phyloP scores from a whole-genome alignment of 2,113 vertebrate species.

The Oenanthe melanoleuca region DNA sequence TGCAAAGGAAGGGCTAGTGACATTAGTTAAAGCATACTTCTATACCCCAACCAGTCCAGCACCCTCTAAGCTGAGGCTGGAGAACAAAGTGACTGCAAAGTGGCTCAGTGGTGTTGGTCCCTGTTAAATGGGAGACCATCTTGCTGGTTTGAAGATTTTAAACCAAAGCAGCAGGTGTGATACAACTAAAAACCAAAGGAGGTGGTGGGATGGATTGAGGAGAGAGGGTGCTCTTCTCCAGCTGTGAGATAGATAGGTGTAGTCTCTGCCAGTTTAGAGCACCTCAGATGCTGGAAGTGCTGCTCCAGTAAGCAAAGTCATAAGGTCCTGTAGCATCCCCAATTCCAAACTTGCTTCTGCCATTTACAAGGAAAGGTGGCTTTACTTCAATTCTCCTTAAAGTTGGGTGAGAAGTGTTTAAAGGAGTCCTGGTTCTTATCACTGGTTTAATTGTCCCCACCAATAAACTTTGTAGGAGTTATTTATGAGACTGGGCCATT shows the following conservation, averaged over 20 bases:
- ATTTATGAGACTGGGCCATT: not conserved
- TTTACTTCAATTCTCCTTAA: not conserved
- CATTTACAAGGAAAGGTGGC: not conserved
- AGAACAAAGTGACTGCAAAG: not conserved
- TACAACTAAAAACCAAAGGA: not conserved
- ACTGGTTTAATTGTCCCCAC: constrained; percentile 8
- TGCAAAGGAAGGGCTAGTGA: not conserved
- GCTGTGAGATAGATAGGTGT: not conserved
- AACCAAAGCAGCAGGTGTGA: constrained; percentile 8
- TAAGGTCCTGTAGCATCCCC: not conserved
- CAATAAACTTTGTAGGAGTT: not conserved
- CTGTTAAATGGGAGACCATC: not conserved
- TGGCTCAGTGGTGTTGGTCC: constrained; percentile 11
- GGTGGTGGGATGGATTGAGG: not conserved
- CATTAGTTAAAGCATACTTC: not conserved
- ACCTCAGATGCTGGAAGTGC: not conserved
- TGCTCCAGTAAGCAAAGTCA: not conserved
- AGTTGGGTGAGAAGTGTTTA: not conserved
- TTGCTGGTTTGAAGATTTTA: constrained; percentile 32
- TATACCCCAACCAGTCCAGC: not conserved
- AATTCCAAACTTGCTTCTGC: not conserved
- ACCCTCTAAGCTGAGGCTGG: not conserved
- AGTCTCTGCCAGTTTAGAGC: not conserved
- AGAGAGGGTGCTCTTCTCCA: not conserved
- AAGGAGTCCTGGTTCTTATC: not conserved